Evolutionary conservation across 2,888 invertebrate genomes (phyloP), one percentile per base, ranked within the genome.

Genomic region (Tetheella fluctuosa): DNA sequence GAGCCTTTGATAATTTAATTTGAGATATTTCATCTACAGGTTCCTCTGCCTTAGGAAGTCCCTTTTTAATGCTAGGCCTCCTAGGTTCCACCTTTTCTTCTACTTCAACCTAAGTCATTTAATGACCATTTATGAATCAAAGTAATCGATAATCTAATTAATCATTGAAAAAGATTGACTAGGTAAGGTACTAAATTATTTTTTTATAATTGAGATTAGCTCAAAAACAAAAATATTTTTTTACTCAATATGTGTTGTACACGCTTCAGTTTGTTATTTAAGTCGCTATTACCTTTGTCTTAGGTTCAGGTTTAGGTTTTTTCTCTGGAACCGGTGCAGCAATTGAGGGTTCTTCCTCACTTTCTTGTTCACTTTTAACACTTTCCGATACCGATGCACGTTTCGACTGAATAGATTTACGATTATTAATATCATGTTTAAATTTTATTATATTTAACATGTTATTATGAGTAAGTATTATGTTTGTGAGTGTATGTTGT

Each of bases 371-470:
- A 77, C 89, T 91, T 83, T 83, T 88, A 73, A 90, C 73, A 65
- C 87, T 91, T 70, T 91, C 92, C 58, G 92, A 83, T 62, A 93
- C 80, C 58, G 92, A 92, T 57, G 88, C 85, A 8, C 91, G 90
- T 79, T 93, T 92, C 60, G 83, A 84, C 93, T 93, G 86, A 69
- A 77, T 65, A 69, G 53, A 62, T 70, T 61, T 63, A 58, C 34
- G 57, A 58, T 61, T 57, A 23, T 23, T 61, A 48, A 30, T 20
- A 25, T 57, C 20, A 37, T 2, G 58, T 60, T 56, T 37, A 15
- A 10, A 23, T n/a, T n/a, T n/a, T n/a, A n/a, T n/a, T 48, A 54
- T 59, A 57, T 28, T 60, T 57, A n/a, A 25, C 20, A 52, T 28
- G 20, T 58, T 59, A 17, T 42, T 25, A 57, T 39, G 39, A 15